Conservation (phyloP, 2,113 vertebrate genomes). For the Rhagologus leucostigma region DNA sequence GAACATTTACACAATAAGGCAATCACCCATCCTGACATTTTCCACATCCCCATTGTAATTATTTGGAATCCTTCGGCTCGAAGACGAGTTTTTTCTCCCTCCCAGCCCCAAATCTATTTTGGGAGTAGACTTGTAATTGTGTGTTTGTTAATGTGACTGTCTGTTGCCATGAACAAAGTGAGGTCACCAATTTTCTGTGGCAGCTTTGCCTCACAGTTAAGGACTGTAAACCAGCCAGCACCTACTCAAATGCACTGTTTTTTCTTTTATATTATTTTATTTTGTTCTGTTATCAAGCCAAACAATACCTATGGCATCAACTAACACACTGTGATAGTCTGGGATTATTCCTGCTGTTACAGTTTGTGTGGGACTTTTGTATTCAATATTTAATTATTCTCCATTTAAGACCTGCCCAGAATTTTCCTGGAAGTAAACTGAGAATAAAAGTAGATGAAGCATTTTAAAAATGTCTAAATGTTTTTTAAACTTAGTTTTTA, state of each 20-base stretch:
- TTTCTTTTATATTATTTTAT: not conserved
- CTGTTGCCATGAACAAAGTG: constrained; percentile 64
- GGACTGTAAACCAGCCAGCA: not conserved
- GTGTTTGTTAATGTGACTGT: constrained; percentile 46
- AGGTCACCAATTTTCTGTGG: constrained; percentile 27
- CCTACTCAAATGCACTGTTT: not conserved
- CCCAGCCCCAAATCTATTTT: constrained; percentile 41
- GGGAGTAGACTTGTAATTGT: constrained; percentile 26
- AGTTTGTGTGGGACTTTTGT: not conserved
- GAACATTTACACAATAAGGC: constrained; percentile 5
- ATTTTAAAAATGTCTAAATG: not conserved
- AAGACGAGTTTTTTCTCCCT: not conserved
- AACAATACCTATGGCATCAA: fast-evolving
- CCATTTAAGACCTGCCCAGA: not conserved
- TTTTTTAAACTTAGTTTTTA: not conserved
- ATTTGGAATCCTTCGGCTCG: constrained; percentile 13
- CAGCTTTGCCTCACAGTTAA: not conserved
- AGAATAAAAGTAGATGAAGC: not conserved
- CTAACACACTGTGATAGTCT: not conserved
- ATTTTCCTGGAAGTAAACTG: not conserved
- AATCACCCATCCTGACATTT: constrained; percentile 19
- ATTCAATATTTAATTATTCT: not conserved
- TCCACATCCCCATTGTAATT: constrained; percentile 24
- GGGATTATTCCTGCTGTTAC: not conserved
- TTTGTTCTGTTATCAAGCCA: not conserved